phyloP scores from a whole-genome alignment of 2,888 invertebrate species.

The Antheraea assamensis region DNA sequence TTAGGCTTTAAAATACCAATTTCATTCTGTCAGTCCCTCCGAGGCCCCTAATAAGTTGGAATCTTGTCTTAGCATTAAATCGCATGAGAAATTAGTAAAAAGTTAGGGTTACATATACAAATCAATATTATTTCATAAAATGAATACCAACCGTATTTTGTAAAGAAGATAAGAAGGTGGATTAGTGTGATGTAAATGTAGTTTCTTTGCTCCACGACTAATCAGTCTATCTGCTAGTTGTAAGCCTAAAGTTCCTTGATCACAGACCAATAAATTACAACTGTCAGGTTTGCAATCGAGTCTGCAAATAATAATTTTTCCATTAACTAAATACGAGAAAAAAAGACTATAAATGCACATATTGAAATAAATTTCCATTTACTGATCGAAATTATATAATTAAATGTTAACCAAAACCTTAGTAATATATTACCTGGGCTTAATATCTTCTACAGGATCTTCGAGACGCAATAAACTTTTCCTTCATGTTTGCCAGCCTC shows the following conservation, averaged over 20 bases:
- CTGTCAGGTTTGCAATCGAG: slow-evolving; percentile 30
- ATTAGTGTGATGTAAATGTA: slow-evolving; percentile 37
- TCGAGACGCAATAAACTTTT: slow-evolving; percentile 47
- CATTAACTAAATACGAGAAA: too few relatives aligned
- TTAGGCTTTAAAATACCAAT: too few relatives aligned
- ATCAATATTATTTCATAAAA: neutral
- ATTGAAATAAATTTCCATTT: neutral
- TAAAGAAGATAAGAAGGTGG: slow-evolving; percentile 29
- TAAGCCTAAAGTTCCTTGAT: slow-evolving; percentile 40
- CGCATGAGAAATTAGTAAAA: neutral
- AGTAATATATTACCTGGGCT: slow-evolving; percentile 37
- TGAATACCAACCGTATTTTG: slow-evolving; percentile 37
- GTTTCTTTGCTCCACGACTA: slow-evolving; percentile 46
- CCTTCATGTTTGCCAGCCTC: slow-evolving; percentile 56
- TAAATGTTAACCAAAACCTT: too few relatives aligned
- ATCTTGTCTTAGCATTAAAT: neutral
- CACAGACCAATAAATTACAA: slow-evolving; percentile 41
- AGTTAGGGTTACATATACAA: neutral
- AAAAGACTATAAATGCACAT: neutral
- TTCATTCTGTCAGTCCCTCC: too few relatives aligned
- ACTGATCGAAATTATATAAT: too few relatives aligned
- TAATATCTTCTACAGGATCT: slow-evolving; percentile 25
- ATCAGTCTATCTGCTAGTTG: slow-evolving; percentile 47
- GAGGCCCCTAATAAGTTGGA: too few relatives aligned
- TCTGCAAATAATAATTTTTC: slow-evolving; percentile 27